Evolutionary conservation across 2,797 vertebrate genomes (phyloP).

Genomic region (Delichon dasypus): DNA sequence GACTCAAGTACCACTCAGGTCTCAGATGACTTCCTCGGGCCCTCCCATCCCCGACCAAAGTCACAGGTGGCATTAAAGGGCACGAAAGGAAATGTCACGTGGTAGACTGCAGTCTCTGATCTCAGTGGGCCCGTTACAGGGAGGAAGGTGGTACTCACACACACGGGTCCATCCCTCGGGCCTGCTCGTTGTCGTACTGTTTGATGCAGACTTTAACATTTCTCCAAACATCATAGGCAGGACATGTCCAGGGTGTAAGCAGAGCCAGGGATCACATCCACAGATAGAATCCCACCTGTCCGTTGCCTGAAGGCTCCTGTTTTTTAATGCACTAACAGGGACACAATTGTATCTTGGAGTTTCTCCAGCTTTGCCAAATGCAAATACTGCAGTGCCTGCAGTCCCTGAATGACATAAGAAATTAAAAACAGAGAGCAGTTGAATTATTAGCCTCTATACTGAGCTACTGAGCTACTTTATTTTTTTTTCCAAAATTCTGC

Average conservation of each 20-base stretch:
- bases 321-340: neutral
- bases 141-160: neutral
- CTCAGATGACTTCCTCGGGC: neutral
- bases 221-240: neutral
- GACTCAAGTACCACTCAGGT: neutral
- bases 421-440: neutral
- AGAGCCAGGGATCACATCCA: neutral
- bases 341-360: rapidly evolving
- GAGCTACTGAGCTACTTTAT: neutral
- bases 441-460: neutral
- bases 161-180: neutral
- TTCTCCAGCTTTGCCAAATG: neutral
- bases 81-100: neutral
- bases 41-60: neutral
- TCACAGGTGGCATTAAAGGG: neutral
- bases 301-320: neutral
- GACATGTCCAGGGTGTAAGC: neutral
- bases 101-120: too few relatives aligned
- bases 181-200: rapidly evolving
- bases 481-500: neutral
- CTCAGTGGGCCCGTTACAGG: neutral
- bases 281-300: neutral
- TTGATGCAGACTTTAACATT: neutral
- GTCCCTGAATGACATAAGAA: neutral
- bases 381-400: neutral